Evolutionary conservation across 92 coral and sea anemone species (phyloP), one percentile per base, ranked within the genome.

Genomic region (Isaurus tuberculatus): DNA sequence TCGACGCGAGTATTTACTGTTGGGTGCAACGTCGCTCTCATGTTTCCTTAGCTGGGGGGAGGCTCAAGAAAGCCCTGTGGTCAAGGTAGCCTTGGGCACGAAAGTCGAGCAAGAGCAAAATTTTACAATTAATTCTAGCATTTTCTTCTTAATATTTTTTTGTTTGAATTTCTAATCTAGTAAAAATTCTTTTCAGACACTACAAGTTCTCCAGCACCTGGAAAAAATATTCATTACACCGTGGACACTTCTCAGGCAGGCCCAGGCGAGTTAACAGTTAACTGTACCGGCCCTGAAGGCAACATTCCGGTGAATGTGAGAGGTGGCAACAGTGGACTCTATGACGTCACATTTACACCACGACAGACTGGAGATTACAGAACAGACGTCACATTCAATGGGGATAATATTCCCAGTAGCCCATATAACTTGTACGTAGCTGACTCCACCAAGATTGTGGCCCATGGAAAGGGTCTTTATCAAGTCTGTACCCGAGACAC

Each of bases 181-280:
- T 0, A 13, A 8, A 25, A 7, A 10, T 26, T 25, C 33, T 32
- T 86, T 61, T 16, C 87, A 96, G 99, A 96, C 28, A 66, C 70
- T 10, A 61, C 86, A 1, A 87, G 91, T 22, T 84, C 66, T 33
- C 93, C 96, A 3, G 74, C 88, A 31, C 84, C 94, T 31, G 97
- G 97, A 37, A 92, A 92, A 44, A 90, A 97, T 10, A 92, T 90
- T 44, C 83, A 89, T 72, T 94, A 86, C 81, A 95, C 91, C 42
- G 99, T 96, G 60, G 99, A 96, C 84, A 96, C 98, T 1, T 92
- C 99, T 23, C 87, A 89, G 26, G 99, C 99, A 48, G 99, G 99
- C 30, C 95, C 92, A 5, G 99, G 99, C 53, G 94, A 90, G 66
- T 77, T 96, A 66, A 95, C 92, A 67, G 91, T 94, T 36, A 89